phyloP scores from a whole-genome alignment of 2,113 vertebrate species.

The Zapus hudsonius region DNA sequence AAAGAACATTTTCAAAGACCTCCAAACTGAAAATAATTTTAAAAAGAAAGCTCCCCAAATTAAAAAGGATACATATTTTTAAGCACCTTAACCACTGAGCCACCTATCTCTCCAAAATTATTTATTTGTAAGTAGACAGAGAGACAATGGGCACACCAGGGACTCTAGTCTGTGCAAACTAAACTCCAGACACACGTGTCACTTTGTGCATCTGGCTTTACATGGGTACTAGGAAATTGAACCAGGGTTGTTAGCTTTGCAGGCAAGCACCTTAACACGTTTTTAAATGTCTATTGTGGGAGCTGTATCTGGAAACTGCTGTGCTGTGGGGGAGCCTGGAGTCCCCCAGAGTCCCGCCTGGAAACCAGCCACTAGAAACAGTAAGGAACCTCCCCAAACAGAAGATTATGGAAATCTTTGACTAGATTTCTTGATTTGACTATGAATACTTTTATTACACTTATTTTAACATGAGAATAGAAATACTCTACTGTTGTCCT shows the following conservation, averaged over 20 bases:
- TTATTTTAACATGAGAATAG: neutral
- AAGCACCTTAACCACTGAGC: no score
- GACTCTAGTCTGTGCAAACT: no score
- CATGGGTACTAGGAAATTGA: no score
- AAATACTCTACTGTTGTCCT: neutral
- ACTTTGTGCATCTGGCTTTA: no score
- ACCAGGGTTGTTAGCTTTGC: no score
- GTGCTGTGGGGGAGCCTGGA: neutral
- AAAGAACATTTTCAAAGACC: neutral
- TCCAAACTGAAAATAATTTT: neutral
- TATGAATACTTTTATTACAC: neutral
- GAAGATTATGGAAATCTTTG: neutral
- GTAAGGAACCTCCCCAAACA: neutral
- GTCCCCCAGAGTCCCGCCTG: accelerated
- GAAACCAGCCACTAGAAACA: accelerated
- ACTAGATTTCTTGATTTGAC: neutral
- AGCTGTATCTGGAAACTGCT: neutral
- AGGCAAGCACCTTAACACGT: no score
- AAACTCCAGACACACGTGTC: no score
- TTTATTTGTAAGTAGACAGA: no score
- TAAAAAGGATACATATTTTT: no score
- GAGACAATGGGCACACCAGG: no score
- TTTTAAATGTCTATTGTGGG: neutral
- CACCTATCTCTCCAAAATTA: no score
- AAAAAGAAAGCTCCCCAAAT: neutral